Percentiles rank a stretch among this genome's conserved stretches.
Conservation (phyloP, 2,888 invertebrate species). For the Blastobasis adustella region DNA sequence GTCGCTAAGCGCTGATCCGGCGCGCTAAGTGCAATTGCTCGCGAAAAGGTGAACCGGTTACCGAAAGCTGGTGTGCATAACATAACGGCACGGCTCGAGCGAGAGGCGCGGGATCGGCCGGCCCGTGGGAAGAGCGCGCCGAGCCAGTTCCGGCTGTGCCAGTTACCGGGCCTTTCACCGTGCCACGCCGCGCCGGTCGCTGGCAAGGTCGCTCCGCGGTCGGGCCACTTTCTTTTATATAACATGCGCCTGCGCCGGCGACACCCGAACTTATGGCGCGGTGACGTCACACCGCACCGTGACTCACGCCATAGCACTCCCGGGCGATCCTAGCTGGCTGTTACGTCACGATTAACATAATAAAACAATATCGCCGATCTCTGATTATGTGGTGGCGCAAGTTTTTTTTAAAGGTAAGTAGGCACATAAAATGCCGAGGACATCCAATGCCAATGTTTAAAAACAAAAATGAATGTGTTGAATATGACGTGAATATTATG, state of each 20-base stretch:
- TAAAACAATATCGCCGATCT: neutral
- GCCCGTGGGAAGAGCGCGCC: constrained; percentile 17
- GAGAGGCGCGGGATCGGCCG: constrained; percentile 44
- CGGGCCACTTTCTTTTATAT: constrained; percentile 73
- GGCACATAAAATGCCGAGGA: too few relatives aligned
- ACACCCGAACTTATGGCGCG: constrained; percentile 62
- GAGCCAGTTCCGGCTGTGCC: constrained; percentile 69
- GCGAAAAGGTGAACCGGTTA: constrained; percentile 45
- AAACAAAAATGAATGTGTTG: too few relatives aligned
- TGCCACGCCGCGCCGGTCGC: constrained; percentile 14
- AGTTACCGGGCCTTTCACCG: constrained; percentile 71
- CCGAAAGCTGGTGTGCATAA: constrained; percentile 49
- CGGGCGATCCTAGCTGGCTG: constrained; percentile 17
- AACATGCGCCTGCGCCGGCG: constrained; percentile 39
- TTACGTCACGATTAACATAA: constrained; percentile 10
- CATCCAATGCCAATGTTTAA: too few relatives aligned
- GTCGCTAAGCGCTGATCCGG: too few relatives aligned
- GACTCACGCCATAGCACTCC: constrained; percentile 2
- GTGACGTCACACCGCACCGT: constrained; percentile 58
- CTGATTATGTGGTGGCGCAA: too few relatives aligned
- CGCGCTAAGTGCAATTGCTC: constrained; percentile 30
- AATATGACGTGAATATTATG: too few relatives aligned
- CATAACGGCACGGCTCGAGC: constrained; percentile 37
- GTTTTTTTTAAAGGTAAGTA: too few relatives aligned
- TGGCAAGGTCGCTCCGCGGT: constrained; percentile 64